Conservation (phyloP, 2,888 invertebrate genomes). For the Eilema sororculum region DNA sequence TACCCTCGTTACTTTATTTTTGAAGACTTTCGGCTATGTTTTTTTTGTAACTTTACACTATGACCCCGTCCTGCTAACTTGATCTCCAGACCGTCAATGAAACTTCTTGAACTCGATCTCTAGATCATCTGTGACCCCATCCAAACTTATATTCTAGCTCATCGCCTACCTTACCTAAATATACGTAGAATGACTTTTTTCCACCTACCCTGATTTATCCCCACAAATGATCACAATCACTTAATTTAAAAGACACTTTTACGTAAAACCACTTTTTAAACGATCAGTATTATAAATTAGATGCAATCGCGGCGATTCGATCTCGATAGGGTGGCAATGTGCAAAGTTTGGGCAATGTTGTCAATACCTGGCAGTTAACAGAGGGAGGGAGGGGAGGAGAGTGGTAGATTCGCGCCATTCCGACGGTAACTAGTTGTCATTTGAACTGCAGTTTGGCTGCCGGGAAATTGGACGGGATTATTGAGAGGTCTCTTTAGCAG, state of each 20-base stretch:
- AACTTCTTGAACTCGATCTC: no score
- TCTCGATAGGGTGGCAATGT: constrained; percentile 42
- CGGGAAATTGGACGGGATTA: neutral
- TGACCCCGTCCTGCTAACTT: no score
- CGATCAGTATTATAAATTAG: constrained; percentile 51
- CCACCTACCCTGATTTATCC: constrained; percentile 9
- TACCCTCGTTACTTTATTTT: no score
- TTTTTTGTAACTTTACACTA: no score
- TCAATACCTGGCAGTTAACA: constrained; percentile 21
- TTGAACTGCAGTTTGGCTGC: constrained; percentile 15
- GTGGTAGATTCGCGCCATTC: constrained; percentile 5
- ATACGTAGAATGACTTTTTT: neutral
- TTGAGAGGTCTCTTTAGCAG: neutral
- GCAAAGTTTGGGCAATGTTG: constrained; percentile 32
- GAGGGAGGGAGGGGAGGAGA: constrained; percentile 3
- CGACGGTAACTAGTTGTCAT: constrained; percentile 13
- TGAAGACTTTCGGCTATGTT: no score
- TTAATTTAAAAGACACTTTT: constrained; percentile 22
- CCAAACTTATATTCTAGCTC: neutral
- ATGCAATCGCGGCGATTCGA: constrained; percentile 48
- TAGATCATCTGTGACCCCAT: neutral
- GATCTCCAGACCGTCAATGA: neutral
- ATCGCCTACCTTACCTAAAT: neutral
- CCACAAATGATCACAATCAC: constrained; percentile 22
- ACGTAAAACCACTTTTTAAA: constrained; percentile 39